A percentile compares a stretch with the other conserved stretches of the same genome.
phyloP scores from a whole-genome alignment of 2,113 vertebrate species.

The Ptyas mucosa region DNA sequence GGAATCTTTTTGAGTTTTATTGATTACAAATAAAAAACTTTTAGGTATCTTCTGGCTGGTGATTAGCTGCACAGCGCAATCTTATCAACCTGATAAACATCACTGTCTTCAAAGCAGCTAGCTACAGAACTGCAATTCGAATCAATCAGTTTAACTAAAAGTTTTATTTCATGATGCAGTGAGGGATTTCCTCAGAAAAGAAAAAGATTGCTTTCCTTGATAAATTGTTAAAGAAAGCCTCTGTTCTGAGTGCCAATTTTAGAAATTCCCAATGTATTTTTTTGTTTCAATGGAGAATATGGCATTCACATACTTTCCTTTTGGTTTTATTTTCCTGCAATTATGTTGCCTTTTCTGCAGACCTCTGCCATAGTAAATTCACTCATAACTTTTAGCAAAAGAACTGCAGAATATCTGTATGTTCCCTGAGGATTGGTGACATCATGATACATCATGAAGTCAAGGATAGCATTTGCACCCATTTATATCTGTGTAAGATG shows the following conservation, averaged over 20 bases:
- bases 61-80: background rate
- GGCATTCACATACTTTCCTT: background rate
- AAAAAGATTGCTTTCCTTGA: background rate
- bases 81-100: background rate
- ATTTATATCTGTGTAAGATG: background rate
- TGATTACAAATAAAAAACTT: background rate
- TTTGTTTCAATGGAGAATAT: background rate
- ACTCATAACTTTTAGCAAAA: background rate
- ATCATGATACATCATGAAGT: background rate
- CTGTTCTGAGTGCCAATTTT: background rate
- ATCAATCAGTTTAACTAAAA: background rate
- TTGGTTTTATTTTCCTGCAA: background rate
- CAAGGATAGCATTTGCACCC: background rate
- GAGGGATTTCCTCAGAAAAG: background rate
- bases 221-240: background rate
- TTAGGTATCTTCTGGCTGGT: background rate
- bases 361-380: background rate
- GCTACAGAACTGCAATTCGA: background rate
- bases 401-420: background rate
- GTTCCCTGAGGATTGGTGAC: background rate
- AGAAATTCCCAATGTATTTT: background rate
- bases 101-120: background rate
- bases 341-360: background rate
- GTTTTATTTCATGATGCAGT: background rate
- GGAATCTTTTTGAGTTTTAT: background rate